Evolutionary conservation across 2,888 invertebrate species (phyloP).

Genomic region (Allygus modestus): DNA sequence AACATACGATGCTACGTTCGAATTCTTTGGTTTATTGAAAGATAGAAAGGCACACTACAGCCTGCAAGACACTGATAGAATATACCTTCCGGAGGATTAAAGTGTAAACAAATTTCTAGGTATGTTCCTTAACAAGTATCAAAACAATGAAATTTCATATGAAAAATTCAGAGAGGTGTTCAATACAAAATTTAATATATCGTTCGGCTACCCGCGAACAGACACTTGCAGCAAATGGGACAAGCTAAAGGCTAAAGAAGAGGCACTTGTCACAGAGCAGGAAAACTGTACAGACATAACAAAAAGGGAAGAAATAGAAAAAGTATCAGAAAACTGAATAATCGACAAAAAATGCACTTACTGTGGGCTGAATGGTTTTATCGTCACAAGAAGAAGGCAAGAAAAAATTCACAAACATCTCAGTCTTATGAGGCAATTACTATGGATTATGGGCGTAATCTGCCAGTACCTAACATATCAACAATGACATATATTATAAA

Average conservation of each 20-base stretch:
- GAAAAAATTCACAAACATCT: slow-evolving; percentile 25
- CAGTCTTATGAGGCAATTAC: slow-evolving; percentile 30
- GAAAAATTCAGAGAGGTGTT: slow-evolving; percentile 29
- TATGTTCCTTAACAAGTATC: slow-evolving; percentile 34
- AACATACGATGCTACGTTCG: slow-evolving; percentile 12
- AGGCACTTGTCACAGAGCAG: no score
- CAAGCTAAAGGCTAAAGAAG: slow-evolving; percentile 45
- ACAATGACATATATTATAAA: slow-evolving; percentile 28
- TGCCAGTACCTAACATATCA: slow-evolving; percentile 27
- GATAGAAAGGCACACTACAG: slow-evolving; percentile 56
- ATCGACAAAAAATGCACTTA: slow-evolving; percentile 19
- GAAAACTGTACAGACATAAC: slow-evolving; percentile 26
- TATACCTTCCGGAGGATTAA: slow-evolving; percentile 46
- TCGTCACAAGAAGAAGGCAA: slow-evolving; percentile 29
- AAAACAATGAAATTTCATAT: slow-evolving; percentile 44
- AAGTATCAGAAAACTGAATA: slow-evolving; percentile 13
- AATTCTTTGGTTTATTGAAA: slow-evolving; percentile 50
- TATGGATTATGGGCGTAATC: slow-evolving; percentile 43
- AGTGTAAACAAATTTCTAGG: slow-evolving; percentile 33
- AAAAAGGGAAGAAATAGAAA: slow-evolving; percentile 20
- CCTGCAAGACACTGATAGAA: slow-evolving; percentile 52
- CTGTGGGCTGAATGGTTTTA: slow-evolving; percentile 34
- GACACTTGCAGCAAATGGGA: slow-evolving; percentile 49
- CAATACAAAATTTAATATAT: slow-evolving; percentile 21
- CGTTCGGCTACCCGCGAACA: slow-evolving; percentile 56